Base-by-base conservation (phyloP, 1,140 invertebrate species). In the Lepidurus couesii region DNA sequence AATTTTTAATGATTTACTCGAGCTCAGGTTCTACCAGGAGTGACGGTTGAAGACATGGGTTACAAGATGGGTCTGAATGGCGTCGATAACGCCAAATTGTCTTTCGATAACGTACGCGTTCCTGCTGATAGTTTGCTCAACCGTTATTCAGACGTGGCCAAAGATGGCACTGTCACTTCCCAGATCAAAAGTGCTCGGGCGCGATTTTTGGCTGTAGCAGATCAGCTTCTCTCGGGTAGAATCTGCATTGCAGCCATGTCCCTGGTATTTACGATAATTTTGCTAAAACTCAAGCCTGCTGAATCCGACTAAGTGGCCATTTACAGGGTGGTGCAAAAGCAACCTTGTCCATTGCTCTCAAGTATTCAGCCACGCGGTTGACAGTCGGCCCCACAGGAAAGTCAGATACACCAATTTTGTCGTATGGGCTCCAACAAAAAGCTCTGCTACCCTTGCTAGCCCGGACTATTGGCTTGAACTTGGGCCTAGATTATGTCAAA, bases 41-140 rank as follows among this genome's bases (percentile, higher is more conserved):
- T 85, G n/a, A 81, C 80, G 11, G 82, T 85, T 73, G 83, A 84
- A 78, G 84, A 85, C 81, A 85, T 85, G 84, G 84, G 84, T n/a
- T 79, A 82, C 79, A 85, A 85, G 79, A 85, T 85, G 82, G 84
- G 84, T 24, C 81, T 85, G 1, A 85, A 85, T 81, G 84, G 84
- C 45, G 84, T 85, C 13, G 84, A 85, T 81, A 85, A 85, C 80
- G 84, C 84, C 21, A 84, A 84, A 78, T 81, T 85, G 7, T 80
- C 79, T 34, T 85, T 85, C 78, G 80, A 84, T 75, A 83, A 84
- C 75, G 84, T 85, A 21, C 80, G 84, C 45, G 83, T 85, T 34
- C 84, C 84, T 5, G 76, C 83, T 43, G 82, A 82, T 44, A 84
- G 84, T 77, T 81, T 85, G 7, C 80, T 85, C 9, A 84, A 85